phyloP scores from a whole-genome alignment of 2,888 invertebrate species.

The Drosophila diplacantha region DNA sequence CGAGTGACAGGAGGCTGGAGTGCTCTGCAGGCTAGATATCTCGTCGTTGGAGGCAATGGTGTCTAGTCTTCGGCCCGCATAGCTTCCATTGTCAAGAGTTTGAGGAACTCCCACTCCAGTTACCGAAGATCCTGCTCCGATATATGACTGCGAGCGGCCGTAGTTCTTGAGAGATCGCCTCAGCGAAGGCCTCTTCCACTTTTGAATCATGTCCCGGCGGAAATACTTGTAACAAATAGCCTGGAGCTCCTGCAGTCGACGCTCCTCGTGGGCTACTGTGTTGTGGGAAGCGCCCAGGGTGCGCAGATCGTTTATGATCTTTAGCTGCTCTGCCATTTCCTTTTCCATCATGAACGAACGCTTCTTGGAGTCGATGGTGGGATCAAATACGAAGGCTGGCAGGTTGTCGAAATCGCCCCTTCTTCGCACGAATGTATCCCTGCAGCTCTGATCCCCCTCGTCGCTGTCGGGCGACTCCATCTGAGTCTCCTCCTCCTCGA shows the following conservation, averaged over 20 bases:
- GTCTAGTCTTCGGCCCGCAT: slow-evolving; percentile 72
- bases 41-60: slow-evolving; percentile 77
- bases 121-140: slow-evolving; percentile 81
- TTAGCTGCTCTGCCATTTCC: slow-evolving; percentile 98
- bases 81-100: slow-evolving; percentile 78
- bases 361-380: slow-evolving; percentile 87
- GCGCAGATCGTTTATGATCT: slow-evolving; percentile 94
- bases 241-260: slow-evolving; percentile 94
- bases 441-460: slow-evolving; percentile 83
- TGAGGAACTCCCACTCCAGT: slow-evolving; percentile 81
- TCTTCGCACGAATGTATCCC: slow-evolving; percentile 79
- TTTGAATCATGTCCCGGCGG: slow-evolving; percentile 93
- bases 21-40: slow-evolving; percentile 80
- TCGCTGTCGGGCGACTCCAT: slow-evolving; percentile 87
- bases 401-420: slow-evolving; percentile 86
- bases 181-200: slow-evolving; percentile 77
- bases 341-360: slow-evolving; percentile 95
- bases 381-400: slow-evolving; percentile 90
- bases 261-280: slow-evolving; percentile 94
- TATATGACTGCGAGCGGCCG: slow-evolving; percentile 87
- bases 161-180: slow-evolving; percentile 79
- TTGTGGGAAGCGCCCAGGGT: slow-evolving; percentile 92
- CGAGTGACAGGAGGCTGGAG: slow-evolving; percentile 85
- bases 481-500: slow-evolving; percentile 87
- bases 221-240: slow-evolving; percentile 96